Evolutionary conservation across 2,888 invertebrate genomes (phyloP).

Genomic region (Anthrax anthrax): DNA sequence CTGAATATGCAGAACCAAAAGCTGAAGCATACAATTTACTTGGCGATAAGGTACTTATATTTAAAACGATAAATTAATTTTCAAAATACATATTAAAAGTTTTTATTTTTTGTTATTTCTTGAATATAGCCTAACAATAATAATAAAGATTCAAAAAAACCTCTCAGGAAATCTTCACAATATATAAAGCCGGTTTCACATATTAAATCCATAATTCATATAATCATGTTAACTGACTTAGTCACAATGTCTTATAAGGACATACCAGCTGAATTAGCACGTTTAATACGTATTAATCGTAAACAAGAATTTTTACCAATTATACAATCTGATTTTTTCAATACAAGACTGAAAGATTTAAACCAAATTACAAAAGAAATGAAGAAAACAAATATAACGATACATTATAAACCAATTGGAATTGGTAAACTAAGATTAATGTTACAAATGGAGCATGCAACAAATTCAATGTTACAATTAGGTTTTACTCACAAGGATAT

Average conservation of each 20-base stretch:
- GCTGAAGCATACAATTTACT: constrained; percentile 60
- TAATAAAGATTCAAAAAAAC: background rate
- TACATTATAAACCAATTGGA: constrained; percentile 59
- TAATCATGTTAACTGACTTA: constrained; percentile 65
- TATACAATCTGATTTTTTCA: constrained; percentile 67
- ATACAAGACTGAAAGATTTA: constrained; percentile 62
- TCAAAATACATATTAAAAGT: background rate
- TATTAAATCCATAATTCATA: constrained; percentile 52
- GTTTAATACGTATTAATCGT: constrained; percentile 45
- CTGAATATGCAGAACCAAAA: constrained; percentile 59
- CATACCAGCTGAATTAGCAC: constrained; percentile 53
- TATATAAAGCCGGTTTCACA: constrained; percentile 51
- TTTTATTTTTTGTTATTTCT: background rate
- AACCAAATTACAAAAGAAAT: constrained; percentile 47
- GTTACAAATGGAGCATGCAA: constrained; percentile 59
- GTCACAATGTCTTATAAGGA: constrained; percentile 48
- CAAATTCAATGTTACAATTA: constrained; percentile 47
- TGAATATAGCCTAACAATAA: background rate
- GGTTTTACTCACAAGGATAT: constrained; percentile 85
- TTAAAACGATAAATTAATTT: no score
- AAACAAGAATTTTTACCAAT: constrained; percentile 64
- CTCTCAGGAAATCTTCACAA: background rate
- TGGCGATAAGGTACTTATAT: constrained; percentile 32
- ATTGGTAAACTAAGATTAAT: constrained; percentile 66
- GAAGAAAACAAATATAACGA: constrained; percentile 47